Conservation (phyloP, 2,797 vertebrate species). For the Apodemus agrarius region DNA sequence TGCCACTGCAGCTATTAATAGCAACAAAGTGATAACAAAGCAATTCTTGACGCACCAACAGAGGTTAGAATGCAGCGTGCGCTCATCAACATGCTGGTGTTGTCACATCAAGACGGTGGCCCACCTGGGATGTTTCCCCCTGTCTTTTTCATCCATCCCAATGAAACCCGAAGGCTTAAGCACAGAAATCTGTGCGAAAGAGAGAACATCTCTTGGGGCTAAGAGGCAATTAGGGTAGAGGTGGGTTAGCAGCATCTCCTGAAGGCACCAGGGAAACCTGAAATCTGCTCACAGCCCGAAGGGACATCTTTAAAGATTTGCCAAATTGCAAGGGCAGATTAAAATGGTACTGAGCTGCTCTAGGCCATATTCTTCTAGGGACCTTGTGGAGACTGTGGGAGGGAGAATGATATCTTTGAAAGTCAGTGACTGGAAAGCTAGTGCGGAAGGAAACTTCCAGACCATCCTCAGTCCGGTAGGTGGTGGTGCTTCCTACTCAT, state of each 20-base stretch:
- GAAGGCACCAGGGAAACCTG: constrained; percentile 66
- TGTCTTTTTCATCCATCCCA: not conserved
- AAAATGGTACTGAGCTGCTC: constrained; percentile 64
- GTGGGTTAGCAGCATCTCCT: constrained; percentile 70
- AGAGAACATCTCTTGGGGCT: not conserved
- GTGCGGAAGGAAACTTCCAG: not conserved
- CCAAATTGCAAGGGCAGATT: constrained; percentile 75
- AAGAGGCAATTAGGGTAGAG: constrained; percentile 37
- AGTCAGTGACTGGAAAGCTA: not conserved
- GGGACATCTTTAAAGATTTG: constrained; percentile 68
- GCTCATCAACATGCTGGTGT: not conserved
- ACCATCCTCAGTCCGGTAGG: not conserved
- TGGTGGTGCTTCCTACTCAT: not conserved
- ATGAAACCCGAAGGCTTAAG: not conserved
- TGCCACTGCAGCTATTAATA: not conserved
- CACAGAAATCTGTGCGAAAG: not conserved
- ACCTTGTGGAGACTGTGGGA: not conserved
- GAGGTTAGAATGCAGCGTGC: not conserved
- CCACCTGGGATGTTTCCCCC: not conserved
- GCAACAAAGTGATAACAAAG: too few species aligned
- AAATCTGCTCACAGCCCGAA: constrained; percentile 70
- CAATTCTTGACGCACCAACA: not conserved
- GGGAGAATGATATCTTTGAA: not conserved
- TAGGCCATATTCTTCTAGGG: constrained; percentile 53
- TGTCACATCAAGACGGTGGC: not conserved